Evolutionary conservation across 2,113 vertebrate genomes (phyloP), one percentile per base, ranked within the genome.

Genomic region (Gavialis gangeticus): DNA sequence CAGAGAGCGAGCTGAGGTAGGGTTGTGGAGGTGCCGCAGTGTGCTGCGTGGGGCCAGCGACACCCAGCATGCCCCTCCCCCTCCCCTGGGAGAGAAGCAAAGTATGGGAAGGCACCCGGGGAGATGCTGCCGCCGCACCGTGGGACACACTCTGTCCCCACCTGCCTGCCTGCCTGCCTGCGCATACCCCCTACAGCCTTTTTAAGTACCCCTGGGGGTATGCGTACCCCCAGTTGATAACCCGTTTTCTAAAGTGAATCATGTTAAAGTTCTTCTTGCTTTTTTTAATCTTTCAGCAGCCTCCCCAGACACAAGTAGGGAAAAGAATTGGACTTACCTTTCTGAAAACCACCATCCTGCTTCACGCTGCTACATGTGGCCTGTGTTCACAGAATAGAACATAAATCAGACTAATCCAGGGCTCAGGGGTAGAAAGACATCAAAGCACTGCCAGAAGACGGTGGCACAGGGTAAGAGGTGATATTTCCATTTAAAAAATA

Each of bases 271-370:
- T 5, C 6, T 91, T 59, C 91, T 86, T 28, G 80, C 18, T 24
- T 80, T 62, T 88, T 56, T 80, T 25, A 15, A 14, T 60, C 71
- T 58, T 59, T 57, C 56, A 34, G 54, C 76, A 79, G 30, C 57
- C 11, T 76, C 46, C 46, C 46, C 46, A 28, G n/a, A 66, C 46
- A 67, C n/a, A 66, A 85, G 77, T 17, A 90, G n/a, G 75, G 28
- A 14, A 71, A 94, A 91, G 66, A 62, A 46, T 3, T 54, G 27
- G 55, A 95, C 97, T 97, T 94, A 97, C 97, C 95, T 97, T 95
- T 92, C 94, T 97, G 93, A 97, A 96, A 92, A 97, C 57, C 79
- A 96, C 84, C 97, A 97, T 97, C 91, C 81, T 97, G 90, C 76
- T 96, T 96, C 95, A 95, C 84, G 64, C 94, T 87, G 81, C 94